A percentile compares a stretch with the other conserved stretches of the same genome.
Evolutionary conservation across 2,888 invertebrate species (phyloP).

Genomic region (Parapristionchus giblindavisi): DNA sequence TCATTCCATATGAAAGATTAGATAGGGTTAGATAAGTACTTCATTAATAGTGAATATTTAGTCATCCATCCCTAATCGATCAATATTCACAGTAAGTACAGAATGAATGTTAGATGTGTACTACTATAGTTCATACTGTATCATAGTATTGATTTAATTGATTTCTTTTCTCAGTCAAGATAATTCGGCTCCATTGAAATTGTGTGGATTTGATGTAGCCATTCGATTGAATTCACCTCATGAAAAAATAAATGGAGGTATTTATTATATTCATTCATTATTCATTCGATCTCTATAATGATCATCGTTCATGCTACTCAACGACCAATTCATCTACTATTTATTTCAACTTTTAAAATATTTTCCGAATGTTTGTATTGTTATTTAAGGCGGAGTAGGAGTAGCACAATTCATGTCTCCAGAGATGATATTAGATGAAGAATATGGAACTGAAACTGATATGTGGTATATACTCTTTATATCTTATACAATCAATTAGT

Average conservation of each 20-base stretch:
- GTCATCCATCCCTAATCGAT: too few relatives aligned
- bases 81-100: too few relatives aligned
- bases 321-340: neutral
- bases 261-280: too few relatives aligned
- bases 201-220: slow-evolving; percentile 96
- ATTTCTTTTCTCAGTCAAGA: slow-evolving; percentile 81
- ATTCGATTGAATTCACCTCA: slow-evolving; percentile 80
- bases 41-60: too few relatives aligned
- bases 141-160: too few relatives aligned
- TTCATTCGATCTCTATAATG: too few relatives aligned
- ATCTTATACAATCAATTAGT: neutral
- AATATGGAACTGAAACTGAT: slow-evolving; percentile 70
- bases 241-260: too few relatives aligned
- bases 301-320: too few relatives aligned
- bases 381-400: slow-evolving; percentile 79
- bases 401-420: slow-evolving; percentile 98
- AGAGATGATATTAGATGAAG: slow-evolving; percentile 89
- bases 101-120: too few relatives aligned
- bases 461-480: slow-evolving; percentile 19
- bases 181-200: slow-evolving; percentile 96
- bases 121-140: too few relatives aligned
- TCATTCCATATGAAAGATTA: too few relatives aligned
- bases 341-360: neutral
- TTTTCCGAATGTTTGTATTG: neutral
- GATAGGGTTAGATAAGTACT: too few relatives aligned